Conservation (phyloP, 2,113 vertebrate species). For the Ciconia boyciana region DNA sequence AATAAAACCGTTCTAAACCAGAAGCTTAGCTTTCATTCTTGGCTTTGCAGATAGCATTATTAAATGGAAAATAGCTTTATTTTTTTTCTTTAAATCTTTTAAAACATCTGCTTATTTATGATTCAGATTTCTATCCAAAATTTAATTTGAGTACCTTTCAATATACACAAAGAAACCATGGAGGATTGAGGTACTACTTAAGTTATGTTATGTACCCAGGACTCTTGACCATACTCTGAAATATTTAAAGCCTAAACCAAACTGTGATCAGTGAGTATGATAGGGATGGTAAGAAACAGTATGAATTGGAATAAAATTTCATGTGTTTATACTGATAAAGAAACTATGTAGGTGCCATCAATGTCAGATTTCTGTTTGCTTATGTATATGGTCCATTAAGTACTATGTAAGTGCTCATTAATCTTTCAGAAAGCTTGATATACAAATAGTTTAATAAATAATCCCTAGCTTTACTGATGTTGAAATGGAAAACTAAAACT, state of each 20-base stretch:
- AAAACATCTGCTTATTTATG: not conserved
- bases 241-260: not conserved
- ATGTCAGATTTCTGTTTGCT: not conserved
- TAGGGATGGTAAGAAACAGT: not conserved
- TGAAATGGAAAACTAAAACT: not conserved
- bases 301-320: not conserved
- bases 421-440: not conserved
- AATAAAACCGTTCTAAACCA: not conserved
- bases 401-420: not conserved
- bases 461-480: not conserved
- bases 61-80: not conserved
- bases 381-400: not conserved
- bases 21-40: not conserved
- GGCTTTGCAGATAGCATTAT: not conserved
- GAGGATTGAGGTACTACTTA: not conserved
- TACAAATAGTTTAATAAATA: not conserved
- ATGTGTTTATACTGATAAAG: not conserved
- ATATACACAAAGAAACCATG: not conserved
- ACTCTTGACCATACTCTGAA: not conserved
- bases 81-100: not conserved
- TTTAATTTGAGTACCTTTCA: not conserved
- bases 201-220: not conserved
- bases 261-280: not conserved
- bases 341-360: not conserved
- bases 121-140: not conserved